Evolutionary conservation across 2,113 vertebrate species (phyloP), one percentile per base, ranked within the genome.

Genomic region (Vireo altiloquus): DNA sequence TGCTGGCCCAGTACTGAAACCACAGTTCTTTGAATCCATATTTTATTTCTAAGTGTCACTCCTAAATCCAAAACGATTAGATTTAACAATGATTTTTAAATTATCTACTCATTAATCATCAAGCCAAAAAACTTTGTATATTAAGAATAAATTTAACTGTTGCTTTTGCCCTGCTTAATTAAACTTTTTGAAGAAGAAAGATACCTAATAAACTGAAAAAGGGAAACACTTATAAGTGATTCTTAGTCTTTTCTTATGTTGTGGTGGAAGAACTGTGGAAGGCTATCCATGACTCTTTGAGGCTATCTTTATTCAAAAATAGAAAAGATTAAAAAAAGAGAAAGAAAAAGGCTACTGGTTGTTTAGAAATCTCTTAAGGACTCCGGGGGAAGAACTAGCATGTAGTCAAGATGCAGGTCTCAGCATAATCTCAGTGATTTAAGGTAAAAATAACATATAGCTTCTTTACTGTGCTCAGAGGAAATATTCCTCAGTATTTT

Each of bases 401-500:
- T 64, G 35, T 64, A 20, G 30, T n/a, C 40, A 94, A 88, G 40
- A 22, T 17, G 17, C 89, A 77, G 52, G 24, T 49, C n/a, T 90
- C 64, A 68, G 35, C 25, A 86, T 90, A 63, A 44, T 68, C 33
- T 92, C 44, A 53, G 17, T 78, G 31, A 71, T 81, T 79, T 95
- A 76, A 3, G 3, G 18, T 49, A 68, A n/a, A 64, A 71, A 49
- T 46, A 89, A 64, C 22, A 53, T 11, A 40, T 64, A 90, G 10
- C 13, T 7, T 44, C 18, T 87, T 61, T 69, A 60, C 37, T 74
- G 35, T 59, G 17, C 56, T 64, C n/a, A 60, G 27, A 95, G 14
- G 60, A 95, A 92, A 90, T 64, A 89, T 16, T 93, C 71, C 28
- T 78, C n/a, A 18, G 31, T 88, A 71, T 83, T 90, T 87, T 90